Percentiles rank a stretch among this genome's conserved stretches.
These are phyloP conservation scores for Xiphophorus birchmanni DNA, from an alignment of 2,797 vertebrate genomes.

Conservation along the genomic window DNA sequence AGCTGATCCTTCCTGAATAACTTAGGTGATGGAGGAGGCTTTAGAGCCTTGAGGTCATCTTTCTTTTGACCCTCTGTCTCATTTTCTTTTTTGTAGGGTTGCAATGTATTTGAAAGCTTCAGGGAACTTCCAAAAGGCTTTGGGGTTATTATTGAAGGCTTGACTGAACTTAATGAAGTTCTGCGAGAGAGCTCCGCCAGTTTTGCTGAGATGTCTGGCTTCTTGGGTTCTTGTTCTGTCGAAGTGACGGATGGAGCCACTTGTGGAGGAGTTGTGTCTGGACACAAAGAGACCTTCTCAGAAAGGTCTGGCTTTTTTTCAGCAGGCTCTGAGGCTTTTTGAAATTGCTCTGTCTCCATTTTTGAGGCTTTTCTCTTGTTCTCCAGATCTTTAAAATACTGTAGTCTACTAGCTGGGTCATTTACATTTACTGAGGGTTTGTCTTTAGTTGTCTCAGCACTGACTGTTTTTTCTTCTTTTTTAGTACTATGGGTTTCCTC, in stretches of 20 bases:
- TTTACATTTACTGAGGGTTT: constrained; percentile 68
- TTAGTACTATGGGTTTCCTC: constrained; percentile 41
- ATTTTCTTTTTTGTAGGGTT: constrained; percentile 66
- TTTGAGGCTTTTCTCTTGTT: constrained; percentile 76
- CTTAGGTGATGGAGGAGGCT: constrained; percentile 81
- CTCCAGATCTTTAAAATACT: constrained; percentile 81
- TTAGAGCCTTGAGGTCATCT: constrained; percentile 77
- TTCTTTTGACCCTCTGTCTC: constrained; percentile 72
- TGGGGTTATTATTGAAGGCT: constrained; percentile 57
- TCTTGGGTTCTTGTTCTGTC: constrained; percentile 64
- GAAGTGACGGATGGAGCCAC: constrained; percentile 8
- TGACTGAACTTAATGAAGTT: constrained; percentile 60
- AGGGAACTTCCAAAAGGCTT: constrained; percentile 49
- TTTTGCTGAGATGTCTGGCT: constrained; percentile 65
- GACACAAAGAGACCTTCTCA: constrained; percentile 37
- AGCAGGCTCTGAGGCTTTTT: constrained; percentile 66
- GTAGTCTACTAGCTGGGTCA: constrained; percentile 77
- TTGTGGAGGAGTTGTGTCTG: too few relatives aligned
- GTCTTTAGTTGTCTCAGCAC: constrained; percentile 40
- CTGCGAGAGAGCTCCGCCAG: constrained; percentile 63
- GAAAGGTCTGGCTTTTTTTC: constrained; percentile 68
- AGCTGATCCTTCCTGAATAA: constrained; percentile 75
- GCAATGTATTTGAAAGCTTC: constrained; percentile 56
- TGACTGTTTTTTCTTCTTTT: constrained; percentile 43
- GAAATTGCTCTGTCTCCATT: constrained; percentile 56